phyloP scores from a whole-genome alignment of 1,140 invertebrate genomes.

The Zaprionus davidi region DNA sequence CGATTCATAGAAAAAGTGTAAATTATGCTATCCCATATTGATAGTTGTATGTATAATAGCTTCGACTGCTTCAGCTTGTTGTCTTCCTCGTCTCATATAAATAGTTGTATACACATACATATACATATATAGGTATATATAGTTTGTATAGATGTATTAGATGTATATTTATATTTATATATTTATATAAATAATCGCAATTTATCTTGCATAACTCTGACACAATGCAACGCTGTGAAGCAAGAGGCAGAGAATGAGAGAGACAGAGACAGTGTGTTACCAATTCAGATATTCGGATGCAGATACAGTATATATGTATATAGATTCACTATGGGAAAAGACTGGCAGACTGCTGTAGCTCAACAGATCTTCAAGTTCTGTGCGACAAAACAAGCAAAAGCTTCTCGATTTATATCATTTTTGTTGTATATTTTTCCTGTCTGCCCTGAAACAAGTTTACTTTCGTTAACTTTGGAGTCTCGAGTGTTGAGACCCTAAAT shows the following conservation, averaged over 20 bases:
- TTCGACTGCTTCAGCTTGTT: constrained; percentile 24
- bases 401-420: constrained; percentile 19
- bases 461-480: constrained; percentile 22
- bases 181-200: constrained; percentile 67
- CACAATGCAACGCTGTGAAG: constrained; percentile 79
- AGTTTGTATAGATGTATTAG: constrained; percentile 64
- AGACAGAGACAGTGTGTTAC: constrained; percentile 34
- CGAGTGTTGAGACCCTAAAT: constrained; percentile 31
- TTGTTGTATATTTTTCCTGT: constrained; percentile 4
- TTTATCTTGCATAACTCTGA: constrained; percentile 77
- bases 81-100: constrained; percentile 47
- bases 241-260: constrained; percentile 60
- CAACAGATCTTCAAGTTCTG: constrained; percentile 16
- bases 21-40: constrained; percentile 79
- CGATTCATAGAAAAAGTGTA: constrained; percentile 82
- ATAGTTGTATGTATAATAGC: constrained; percentile 35
- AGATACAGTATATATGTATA: constrained; percentile 8
- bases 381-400: constrained; percentile 45
- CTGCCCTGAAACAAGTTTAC: constrained; percentile 50
- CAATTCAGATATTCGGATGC: constrained; percentile 39
- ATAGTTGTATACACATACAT: constrained; percentile 66
- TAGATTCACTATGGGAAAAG: constrained; percentile 12
- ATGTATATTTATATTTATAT: constrained; percentile 60
- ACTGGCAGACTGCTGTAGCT: constrained; percentile 30
- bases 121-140: constrained; percentile 62